These are phyloP conservation scores for Nycteola revayana DNA, from an alignment of 2,888 invertebrate species.

Conservation along the genomic window DNA sequence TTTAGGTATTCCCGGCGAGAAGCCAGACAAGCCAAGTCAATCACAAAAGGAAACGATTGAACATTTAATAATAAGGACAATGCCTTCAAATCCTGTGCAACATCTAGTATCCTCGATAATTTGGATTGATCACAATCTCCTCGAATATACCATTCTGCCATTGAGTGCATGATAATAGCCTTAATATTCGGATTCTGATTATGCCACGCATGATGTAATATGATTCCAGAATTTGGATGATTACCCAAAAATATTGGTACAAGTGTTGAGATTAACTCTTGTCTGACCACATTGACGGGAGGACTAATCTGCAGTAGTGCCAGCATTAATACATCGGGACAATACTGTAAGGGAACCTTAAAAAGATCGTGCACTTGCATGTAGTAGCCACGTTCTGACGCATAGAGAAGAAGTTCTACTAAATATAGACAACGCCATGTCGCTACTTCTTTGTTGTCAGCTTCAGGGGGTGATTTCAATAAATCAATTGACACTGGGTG, in stretches of 20 bases:
- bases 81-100: slow-evolving; percentile 97
- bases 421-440: slow-evolving; percentile 97
- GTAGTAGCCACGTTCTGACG: slow-evolving; percentile 94
- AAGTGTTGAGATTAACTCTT: slow-evolving; percentile 92
- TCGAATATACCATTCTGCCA: slow-evolving; percentile 98
- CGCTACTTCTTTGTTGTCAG: slow-evolving; percentile 95
- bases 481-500: slow-evolving; percentile 93
- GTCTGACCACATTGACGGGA: slow-evolving; percentile 88
- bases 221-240: slow-evolving; percentile 98
- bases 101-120: slow-evolving; percentile 96
- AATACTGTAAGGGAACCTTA: slow-evolving; percentile 94
- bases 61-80: slow-evolving; percentile 95
- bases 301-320: slow-evolving; percentile 94
- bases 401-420: slow-evolving; percentile 91
- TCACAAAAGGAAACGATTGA: slow-evolving; percentile 96
- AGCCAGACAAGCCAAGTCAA: slow-evolving; percentile 98
- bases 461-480: slow-evolving; percentile 96
- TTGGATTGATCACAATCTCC: slow-evolving; percentile 97
- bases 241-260: slow-evolving; percentile 97
- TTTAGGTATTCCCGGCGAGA: slow-evolving; percentile 98
- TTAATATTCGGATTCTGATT: slow-evolving; percentile 87
- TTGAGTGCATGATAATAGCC: slow-evolving; percentile 95
- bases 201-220: slow-evolving; percentile 98
- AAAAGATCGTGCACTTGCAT: slow-evolving; percentile 93
- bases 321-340: slow-evolving; percentile 96